Base-by-base conservation (phyloP, 2,113 vertebrate genomes). In the Cryptotis parvus region DNA sequence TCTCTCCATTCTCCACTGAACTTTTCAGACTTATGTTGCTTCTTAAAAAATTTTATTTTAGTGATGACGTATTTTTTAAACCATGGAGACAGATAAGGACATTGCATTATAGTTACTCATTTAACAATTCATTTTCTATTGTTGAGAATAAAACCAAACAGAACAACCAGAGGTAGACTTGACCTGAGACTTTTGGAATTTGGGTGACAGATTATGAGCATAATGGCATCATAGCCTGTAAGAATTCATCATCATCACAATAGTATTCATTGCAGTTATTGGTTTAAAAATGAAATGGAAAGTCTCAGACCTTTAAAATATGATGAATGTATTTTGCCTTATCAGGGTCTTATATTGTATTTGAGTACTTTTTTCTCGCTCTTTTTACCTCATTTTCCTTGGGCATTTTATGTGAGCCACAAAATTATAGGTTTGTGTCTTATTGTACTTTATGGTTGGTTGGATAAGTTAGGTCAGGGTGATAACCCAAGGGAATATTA, bases 401-500 rank as follows among this genome's bases (percentile, higher is more conserved):
- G 33, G 73, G 68, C 84, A 69, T 69, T 95, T 95, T 91, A 31
- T 90, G 20, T 90, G 72, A 96, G 14, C 26, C 75, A 69, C 58
- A 90, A 70, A 94, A 95, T 93, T 91, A 61, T 4, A 94, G 52
- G 27, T 65, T 45, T 97, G 37, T 87, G 73, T 94, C 75, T 96
- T 96, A 91, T 81, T 95, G 27, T 87, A 92, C 41, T 93, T 96
- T 89, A 92, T 75, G 72, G 5, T 27, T 75, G 72, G 5, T 27
- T 91, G 84, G 58, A 20, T 96, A 94, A 97, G 45, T 91, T 66
- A 72, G 22, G 39, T 76, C 88, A 76, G 33, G 37, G 39, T 83
- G 80, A 92, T 95, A 94, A 93, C 92, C 58, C n/a, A 4, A 78
- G 37, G 82, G 45, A 89, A 88, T 94, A 92, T 94, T 95, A 97